Evolutionary conservation across 2,888 invertebrate species (phyloP), one percentile per base, ranked within the genome.

Genomic region (Copidosoma aretas): DNA sequence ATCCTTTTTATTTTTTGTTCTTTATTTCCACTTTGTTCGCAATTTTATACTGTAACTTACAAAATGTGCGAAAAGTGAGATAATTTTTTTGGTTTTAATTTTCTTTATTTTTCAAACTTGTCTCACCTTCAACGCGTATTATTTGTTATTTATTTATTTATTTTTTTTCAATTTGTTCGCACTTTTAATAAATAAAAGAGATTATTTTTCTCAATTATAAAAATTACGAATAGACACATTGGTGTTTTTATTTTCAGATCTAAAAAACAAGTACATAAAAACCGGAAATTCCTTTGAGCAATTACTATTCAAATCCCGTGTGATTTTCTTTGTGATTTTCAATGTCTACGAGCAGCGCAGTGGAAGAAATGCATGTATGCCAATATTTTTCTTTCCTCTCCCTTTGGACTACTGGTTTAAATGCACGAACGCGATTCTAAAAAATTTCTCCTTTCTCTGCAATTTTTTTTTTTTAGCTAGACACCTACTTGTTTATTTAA

Each of bases 371-470:
- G 8, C 3, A 32, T 8, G 3, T 32, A 5, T 32, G 32, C 8
- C 32, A 32, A 32, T 8, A 32, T 32, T 32, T 32, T 3, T 32
- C 32, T 32, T 8, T 32, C 32, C 32, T 3, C 8, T 32, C 32
- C 8, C 32, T 8, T 8, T 32, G 4, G 8, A 32, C 8, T 32
- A 32, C 32, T 32, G 8, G 32, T 32, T 32, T 32, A 32, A 32
- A 32, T 32, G 32, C 32, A 32, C 32, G 32, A 32, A 32, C 8
- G 8, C 32, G 32, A 32, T 24, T 57, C 32, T 25, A 24, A 53
- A 57, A 17, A 64, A 56, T 65, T 59, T 57, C 32, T 60, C 46
- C 32, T 46, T 19, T 75, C 73, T 73, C 76, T 76, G 32, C 32
- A 32, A 8, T 8, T 66, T 66, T 54, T 59, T 59, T 57, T 60